These are phyloP conservation scores for Characodon lateralis DNA, from an alignment of 2,797 vertebrate genomes.

Conservation along the genomic window DNA sequence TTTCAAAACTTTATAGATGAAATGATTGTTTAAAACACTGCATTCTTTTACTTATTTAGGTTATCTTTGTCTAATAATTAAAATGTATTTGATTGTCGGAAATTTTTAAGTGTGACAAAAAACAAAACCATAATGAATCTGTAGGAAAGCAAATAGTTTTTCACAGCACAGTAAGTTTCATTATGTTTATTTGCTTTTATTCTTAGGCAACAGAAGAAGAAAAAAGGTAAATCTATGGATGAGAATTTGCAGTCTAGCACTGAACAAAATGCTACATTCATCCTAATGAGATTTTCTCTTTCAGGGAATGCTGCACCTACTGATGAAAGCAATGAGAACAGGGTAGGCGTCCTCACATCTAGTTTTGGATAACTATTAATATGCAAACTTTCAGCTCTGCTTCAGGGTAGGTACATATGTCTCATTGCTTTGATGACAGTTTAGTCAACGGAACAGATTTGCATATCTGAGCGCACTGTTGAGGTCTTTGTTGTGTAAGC, in stretches of 20 bases:
- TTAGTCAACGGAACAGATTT: conserved; percentile 35
- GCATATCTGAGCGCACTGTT: conserved; percentile 27
- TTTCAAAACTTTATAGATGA: not conserved
- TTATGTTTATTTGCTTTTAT: conserved; percentile 9
- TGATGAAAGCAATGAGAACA: not conserved
- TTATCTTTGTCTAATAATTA: not conserved
- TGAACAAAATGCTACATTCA: not conserved
- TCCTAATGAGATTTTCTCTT: conserved; percentile 17
- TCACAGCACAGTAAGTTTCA: not conserved
- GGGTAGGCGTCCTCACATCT: conserved; percentile 43
- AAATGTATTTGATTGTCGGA: not conserved
- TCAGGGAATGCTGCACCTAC: conserved; percentile 20
- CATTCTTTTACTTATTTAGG: not conserved
- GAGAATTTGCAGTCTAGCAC: not conserved
- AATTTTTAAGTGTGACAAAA: not conserved
- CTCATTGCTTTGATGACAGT: conserved; percentile 12
- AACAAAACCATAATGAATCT: not conserved
- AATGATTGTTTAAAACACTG: not conserved
- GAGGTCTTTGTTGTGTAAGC: conserved; percentile 14
- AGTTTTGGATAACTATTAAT: conserved; percentile 11
- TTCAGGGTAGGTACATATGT: not conserved
- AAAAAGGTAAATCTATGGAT: conserved; percentile 59
- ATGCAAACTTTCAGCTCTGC: conserved; percentile 3
- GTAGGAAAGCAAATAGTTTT: not conserved
- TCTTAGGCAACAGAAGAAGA: conserved; percentile 58